These are phyloP conservation scores for Ectemnius continuus DNA, from an alignment of 2,888 invertebrate species.

Conservation along the genomic window DNA sequence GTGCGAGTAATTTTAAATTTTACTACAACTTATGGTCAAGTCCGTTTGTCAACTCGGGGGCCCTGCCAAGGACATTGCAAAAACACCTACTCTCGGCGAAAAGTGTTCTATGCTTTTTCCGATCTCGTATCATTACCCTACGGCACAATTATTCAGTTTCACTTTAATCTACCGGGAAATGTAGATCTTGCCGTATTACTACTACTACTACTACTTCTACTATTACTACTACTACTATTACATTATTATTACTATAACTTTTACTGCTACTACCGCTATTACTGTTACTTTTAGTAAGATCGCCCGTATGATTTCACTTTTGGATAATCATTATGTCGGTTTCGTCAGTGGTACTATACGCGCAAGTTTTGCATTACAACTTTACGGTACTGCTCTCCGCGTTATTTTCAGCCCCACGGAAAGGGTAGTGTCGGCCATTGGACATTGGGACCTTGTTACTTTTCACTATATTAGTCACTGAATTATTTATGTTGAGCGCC, in stretches of 20 bases:
- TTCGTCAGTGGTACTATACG: slow-evolving; percentile 37
- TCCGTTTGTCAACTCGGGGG: slow-evolving; percentile 56
- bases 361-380: slow-evolving; percentile 46
- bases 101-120: slow-evolving; percentile 40
- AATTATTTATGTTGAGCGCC: background rate
- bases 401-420: slow-evolving; percentile 45
- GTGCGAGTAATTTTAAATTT: slow-evolving; percentile 61
- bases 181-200: slow-evolving; percentile 44
- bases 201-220: slow-evolving; percentile 24
- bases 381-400: slow-evolving; percentile 48
- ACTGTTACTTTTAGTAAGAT: background rate
- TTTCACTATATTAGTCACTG: background rate
- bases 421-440: slow-evolving; percentile 37
- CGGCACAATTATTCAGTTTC: slow-evolving; percentile 47
- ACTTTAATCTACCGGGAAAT: slow-evolving; percentile 29
- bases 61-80: slow-evolving; percentile 64
- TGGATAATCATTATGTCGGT: slow-evolving; percentile 30
- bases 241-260: slow-evolving; percentile 29
- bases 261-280: slow-evolving; percentile 11
- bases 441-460: slow-evolving; percentile 38
- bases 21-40: slow-evolving; percentile 58
- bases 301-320: slow-evolving; percentile 5
- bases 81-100: slow-evolving; percentile 30
- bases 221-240: slow-evolving; percentile 25
- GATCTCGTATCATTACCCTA: slow-evolving; percentile 39